Conservation (phyloP, 92 coral and sea anemone genomes). For the Pocillopora meandrina region DNA sequence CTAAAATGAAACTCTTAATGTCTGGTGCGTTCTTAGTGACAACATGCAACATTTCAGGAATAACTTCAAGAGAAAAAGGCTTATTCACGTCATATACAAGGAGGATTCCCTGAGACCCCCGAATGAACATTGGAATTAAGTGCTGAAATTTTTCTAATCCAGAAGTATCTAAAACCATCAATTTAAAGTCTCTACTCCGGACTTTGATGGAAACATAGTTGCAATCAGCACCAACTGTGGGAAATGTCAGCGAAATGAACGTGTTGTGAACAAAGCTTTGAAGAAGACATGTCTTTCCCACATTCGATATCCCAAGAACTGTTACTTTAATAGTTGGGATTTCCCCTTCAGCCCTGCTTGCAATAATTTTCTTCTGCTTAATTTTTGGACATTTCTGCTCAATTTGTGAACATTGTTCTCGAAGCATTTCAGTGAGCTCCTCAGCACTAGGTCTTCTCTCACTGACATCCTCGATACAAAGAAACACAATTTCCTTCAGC, state of each 20-base stretch:
- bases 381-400: too few relatives aligned
- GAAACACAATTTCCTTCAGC: not conserved
- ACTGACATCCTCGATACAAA: not conserved
- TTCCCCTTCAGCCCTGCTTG: not conserved
- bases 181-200: not conserved
- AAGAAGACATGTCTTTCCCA: conserved; percentile 4
- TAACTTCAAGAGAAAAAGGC: not conserved
- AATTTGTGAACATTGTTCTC: not conserved
- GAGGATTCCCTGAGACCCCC: not conserved
- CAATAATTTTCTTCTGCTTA: not conserved
- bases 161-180: not conserved
- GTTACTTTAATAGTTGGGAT: not conserved
- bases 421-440: not conserved
- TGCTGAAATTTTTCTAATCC: not conserved
- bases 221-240: not conserved
- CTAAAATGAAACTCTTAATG: not conserved
- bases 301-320: not conserved
- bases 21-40: not conserved
- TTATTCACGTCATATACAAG: not conserved
- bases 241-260: too few relatives aligned
- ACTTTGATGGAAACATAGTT: not conserved
- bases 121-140: too few relatives aligned
- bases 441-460: not conserved
- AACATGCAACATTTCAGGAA: not conserved
- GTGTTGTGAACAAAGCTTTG: not conserved